These are phyloP conservation scores for Geophilus truncorum DNA, from an alignment of 2,888 invertebrate genomes.

Conservation along the genomic window DNA sequence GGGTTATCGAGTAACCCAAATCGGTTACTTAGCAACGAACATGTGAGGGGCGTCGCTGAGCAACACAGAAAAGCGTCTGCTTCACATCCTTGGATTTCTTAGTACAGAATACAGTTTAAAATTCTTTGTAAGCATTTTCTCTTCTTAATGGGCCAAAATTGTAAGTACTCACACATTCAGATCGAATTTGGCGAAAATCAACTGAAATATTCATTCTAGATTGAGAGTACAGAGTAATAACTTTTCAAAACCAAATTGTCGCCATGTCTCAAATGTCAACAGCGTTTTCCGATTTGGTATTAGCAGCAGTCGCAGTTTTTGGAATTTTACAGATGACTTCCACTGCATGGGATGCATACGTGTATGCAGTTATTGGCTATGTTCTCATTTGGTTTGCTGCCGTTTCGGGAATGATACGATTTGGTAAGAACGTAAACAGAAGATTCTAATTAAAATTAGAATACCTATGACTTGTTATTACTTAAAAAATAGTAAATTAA, in stretches of 20 bases:
- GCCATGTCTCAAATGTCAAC: constrained; percentile 34
- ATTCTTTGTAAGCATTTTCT: not conserved
- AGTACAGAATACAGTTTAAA: not conserved
- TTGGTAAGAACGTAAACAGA: constrained; percentile 10
- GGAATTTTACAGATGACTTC: constrained; percentile 29
- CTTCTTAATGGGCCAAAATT: not conserved
- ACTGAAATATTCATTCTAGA: not conserved
- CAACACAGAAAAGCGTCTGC: not conserved
- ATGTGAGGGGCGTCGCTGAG: constrained; percentile 4
- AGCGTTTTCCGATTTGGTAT: constrained; percentile 36
- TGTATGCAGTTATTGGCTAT: constrained; percentile 25
- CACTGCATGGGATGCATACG: not conserved
- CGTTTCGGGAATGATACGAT: constrained; percentile 25
- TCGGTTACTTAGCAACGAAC: not conserved
- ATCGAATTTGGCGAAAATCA: not conserved
- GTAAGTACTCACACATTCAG: not conserved
- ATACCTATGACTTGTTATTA: too few species aligned
- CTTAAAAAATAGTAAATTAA: not conserved
- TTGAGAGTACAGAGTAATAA: not conserved
- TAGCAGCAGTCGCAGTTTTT: constrained; percentile 30
- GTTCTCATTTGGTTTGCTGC: constrained; percentile 12
- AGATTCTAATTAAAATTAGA: too few species aligned
- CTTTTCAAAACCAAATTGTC: not conserved
- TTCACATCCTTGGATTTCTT: not conserved
- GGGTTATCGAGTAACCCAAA: not conserved